Conservation (phyloP, 2,888 invertebrate genomes). For the Phymatocera aterrima region DNA sequence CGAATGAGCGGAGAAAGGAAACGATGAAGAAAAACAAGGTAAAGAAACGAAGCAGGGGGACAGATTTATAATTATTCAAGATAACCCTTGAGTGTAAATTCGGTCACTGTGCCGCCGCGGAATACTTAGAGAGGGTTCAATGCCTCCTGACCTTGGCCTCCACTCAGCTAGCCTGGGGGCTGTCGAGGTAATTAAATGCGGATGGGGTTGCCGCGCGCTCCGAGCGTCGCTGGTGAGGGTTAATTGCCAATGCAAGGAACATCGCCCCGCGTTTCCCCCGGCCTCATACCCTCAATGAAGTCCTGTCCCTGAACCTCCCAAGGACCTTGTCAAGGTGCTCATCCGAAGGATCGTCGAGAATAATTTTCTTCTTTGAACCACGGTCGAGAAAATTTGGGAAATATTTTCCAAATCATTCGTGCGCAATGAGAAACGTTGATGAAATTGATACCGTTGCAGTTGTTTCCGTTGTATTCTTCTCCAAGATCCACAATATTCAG, state of each 20-base stretch:
- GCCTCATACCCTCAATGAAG: constrained; percentile 49
- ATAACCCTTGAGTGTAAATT: constrained; percentile 64
- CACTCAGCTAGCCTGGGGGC: constrained; percentile 69
- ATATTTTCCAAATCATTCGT: too few species aligned
- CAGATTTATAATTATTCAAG: constrained; percentile 1
- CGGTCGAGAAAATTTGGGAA: too few species aligned
- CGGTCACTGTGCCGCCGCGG: constrained; percentile 72
- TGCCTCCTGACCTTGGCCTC: constrained; percentile 73
- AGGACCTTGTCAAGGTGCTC: constrained; percentile 70
- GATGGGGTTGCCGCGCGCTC: constrained; percentile 67
- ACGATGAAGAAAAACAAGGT: not conserved
- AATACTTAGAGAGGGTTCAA: constrained; percentile 69
- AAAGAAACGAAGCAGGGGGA: not conserved
- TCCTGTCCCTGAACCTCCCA: constrained; percentile 50
- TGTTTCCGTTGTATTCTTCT: too few species aligned
- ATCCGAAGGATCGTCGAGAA: constrained; percentile 58
- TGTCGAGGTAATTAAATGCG: constrained; percentile 73
- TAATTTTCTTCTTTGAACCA: not conserved
- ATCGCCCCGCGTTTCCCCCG: constrained; percentile 55
- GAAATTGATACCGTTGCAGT: too few species aligned
- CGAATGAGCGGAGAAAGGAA: too few species aligned
- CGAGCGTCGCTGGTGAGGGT: constrained; percentile 65
- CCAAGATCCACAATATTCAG: too few species aligned
- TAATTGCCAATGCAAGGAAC: constrained; percentile 72
- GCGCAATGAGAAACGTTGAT: too few species aligned